Base-by-base conservation (phyloP, 2,797 vertebrate genomes). In the Xyrichtys novacula region DNA sequence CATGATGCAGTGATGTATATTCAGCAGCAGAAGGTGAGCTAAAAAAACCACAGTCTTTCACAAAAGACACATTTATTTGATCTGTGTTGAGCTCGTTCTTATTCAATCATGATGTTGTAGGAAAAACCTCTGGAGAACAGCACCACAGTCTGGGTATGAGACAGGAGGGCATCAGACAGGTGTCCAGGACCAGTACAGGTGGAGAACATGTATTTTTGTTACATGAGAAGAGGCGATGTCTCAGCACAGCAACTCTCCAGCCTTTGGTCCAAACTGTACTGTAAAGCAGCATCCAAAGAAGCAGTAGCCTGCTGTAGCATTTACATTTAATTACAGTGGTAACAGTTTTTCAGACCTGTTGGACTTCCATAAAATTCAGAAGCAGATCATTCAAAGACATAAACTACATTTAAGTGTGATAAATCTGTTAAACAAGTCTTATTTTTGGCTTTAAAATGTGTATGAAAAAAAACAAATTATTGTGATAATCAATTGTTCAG, bases 1-100 rank as follows among this genome's bases (percentile, higher is more conserved):
- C 96, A 97, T 23, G 96, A 98, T 48, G 96, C 96, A 0, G 94
- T 96, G 19, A 92, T 93, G 43, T 90, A 94, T 42, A 95, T 96
- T 38, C 91, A 96, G 58, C 93, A 95, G 64, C 94, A 92, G 76
- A 93, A 80, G 93, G 95, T 96, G 85, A 80, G 55, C 20, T 23
- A 5, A 0, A 56, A 19, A 5, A 7, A 5, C 22, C 12, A 26
- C 14, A 38, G 44, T 14, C 71, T 38, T 10, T 56, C 9, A 42
- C 6, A 10, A 44, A 42, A 62, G 1, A 46, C 3, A 26, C 2
- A 7, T 26, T 3, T 1, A 3, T 29, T 22, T 28, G 8, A 2
- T 56, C 17, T 58, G 7, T 15, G 4, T 44, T 47, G 17, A 38
- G 1, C 26, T 16, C 0, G 4, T 34, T 20, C 29, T 4, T 47